phyloP scores from a whole-genome alignment of 2,797 vertebrate genomes.

The Sandelia bainsii region DNA sequence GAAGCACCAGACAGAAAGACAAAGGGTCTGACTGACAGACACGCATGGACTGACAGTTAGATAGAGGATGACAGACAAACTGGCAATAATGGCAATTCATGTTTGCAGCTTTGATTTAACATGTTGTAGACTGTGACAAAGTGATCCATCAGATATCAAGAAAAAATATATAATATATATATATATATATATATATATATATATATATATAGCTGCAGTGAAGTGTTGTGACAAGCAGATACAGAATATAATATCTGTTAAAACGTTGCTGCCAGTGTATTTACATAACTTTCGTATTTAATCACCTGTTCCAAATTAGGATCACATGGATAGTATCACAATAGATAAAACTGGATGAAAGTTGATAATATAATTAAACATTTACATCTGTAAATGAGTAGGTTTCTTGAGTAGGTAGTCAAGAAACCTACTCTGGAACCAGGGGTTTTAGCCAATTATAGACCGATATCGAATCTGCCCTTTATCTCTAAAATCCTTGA shows the following conservation, averaged over 20 bases:
- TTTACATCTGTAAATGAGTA: no score
- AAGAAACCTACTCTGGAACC: no score
- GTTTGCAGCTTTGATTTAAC: slow-evolving; percentile 23
- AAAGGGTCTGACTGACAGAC: slow-evolving; percentile 49
- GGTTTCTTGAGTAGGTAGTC: no score
- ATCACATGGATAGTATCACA: not conserved
- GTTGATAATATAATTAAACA: not conserved
- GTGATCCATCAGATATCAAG: not conserved
- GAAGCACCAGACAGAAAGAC: slow-evolving; percentile 36
- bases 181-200: no score
- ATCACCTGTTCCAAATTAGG: not conserved
- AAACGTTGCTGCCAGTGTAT: not conserved
- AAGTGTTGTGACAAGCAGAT: slow-evolving; percentile 3
- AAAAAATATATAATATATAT: no score
- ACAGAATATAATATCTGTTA: not conserved
- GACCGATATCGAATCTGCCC: no score
- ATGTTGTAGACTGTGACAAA: slow-evolving; percentile 12
- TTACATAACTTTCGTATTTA: not conserved
- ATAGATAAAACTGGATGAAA: not conserved
- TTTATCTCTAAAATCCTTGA: no score
- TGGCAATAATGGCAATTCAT: slow-evolving; percentile 17
- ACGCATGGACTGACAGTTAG: not conserved
- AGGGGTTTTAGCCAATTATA: no score
- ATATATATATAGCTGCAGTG: not conserved
- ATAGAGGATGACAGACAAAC: slow-evolving; percentile 11